These are phyloP conservation scores for Zele albiditarsus DNA, from an alignment of 2,888 invertebrate genomes.

Conservation along the genomic window DNA sequence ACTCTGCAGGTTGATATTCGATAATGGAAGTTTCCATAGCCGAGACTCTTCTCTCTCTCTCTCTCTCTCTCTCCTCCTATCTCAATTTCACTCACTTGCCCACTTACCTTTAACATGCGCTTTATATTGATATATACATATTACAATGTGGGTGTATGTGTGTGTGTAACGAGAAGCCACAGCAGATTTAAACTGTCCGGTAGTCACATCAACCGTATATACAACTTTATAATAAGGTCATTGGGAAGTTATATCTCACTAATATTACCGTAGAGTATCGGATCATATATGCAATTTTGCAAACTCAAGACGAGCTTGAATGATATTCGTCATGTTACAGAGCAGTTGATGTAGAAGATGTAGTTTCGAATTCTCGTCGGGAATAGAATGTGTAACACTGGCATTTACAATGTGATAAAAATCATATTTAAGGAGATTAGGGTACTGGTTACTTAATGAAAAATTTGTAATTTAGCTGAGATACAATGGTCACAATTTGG, in stretches of 20 bases:
- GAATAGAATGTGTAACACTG: too few species aligned
- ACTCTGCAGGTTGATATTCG: slow-evolving; percentile 50
- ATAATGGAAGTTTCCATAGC: slow-evolving; percentile 58
- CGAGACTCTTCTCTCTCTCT: slow-evolving; percentile 11
- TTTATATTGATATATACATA: not conserved
- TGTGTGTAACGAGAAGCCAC: slow-evolving; percentile 8
- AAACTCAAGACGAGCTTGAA: too few species aligned
- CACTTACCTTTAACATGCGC: not conserved
- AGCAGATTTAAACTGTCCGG: slow-evolving; percentile 20
- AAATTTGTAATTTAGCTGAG: too few species aligned
- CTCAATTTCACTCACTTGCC: not conserved
- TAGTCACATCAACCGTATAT: not conserved
- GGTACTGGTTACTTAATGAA: too few species aligned
- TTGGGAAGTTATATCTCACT: not conserved
- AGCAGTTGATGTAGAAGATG: too few species aligned
- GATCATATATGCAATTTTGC: not conserved
- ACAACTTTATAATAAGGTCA: slow-evolving; percentile 22
- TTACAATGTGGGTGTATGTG: not conserved
- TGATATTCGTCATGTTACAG: too few species aligned
- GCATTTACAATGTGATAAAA: too few species aligned
- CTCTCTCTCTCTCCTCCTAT: not conserved
- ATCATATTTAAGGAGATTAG: too few species aligned
- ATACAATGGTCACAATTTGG: too few species aligned
- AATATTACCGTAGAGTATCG: not conserved
- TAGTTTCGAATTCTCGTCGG: too few species aligned